A percentile compares a stretch with the other conserved stretches of the same genome.
Conservation (phyloP, 2,113 vertebrate genomes). For the Falcunculus frontatus region DNA sequence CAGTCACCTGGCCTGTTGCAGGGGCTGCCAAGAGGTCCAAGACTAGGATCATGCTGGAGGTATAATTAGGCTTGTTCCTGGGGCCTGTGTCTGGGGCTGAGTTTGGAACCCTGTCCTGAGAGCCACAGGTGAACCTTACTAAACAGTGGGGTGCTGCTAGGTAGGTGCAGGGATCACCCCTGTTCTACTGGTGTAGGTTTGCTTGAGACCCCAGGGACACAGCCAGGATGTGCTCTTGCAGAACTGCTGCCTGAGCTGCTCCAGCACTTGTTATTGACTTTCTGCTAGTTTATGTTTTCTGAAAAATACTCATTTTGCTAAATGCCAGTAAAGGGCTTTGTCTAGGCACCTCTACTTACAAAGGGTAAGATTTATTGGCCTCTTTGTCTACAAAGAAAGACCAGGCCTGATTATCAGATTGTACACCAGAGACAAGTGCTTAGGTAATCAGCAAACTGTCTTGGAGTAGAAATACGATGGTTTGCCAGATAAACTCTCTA, state of each 20-base stretch:
- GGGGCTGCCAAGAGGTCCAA: not conserved
- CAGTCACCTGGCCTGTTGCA: not conserved
- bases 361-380: slow-evolving; percentile 78
- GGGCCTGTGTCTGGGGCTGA: accelerated
- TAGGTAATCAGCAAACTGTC: slow-evolving; percentile 77
- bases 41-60: not conserved
- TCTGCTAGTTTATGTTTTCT: slow-evolving; percentile 36
- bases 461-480: slow-evolving; percentile 70
- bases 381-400: slow-evolving; percentile 77
- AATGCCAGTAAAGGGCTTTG: slow-evolving; percentile 76
- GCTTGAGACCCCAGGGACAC: not conserved
- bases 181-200: not conserved
- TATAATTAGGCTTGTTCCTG: not conserved
- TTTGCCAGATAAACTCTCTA: slow-evolving; percentile 74
- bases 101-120: not conserved
- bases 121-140: not conserved
- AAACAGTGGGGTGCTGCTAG: not conserved
- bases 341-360: slow-evolving; percentile 67
- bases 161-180: not conserved
- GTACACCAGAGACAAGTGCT: slow-evolving; percentile 74
- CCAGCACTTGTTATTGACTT: not conserved
- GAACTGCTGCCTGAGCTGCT: not conserved
- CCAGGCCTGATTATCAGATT: slow-evolving; percentile 76
- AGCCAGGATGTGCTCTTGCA: not conserved
- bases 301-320: slow-evolving; percentile 68